Conservation (phyloP, 1,140 invertebrate genomes). For the Camponotus vicinus region DNA sequence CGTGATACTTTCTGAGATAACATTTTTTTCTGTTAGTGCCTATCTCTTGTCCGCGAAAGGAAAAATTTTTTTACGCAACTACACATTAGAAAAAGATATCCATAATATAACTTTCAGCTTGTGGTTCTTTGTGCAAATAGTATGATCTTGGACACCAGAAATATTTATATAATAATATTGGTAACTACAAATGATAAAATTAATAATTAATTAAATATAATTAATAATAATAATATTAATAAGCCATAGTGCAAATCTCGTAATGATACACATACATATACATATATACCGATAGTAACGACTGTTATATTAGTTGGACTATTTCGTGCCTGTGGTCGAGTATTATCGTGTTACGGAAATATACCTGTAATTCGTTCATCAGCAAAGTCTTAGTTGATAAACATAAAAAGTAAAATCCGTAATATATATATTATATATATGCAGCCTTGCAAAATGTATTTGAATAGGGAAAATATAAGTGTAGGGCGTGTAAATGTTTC, state of each 20-base stretch:
- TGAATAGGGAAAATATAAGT: constrained; percentile 39
- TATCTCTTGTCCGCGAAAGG: constrained; percentile 48
- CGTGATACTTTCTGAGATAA: neutral
- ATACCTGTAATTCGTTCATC: constrained; percentile 39
- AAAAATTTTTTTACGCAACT: constrained; percentile 46
- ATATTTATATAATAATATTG: constrained; percentile 40
- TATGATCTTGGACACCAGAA: constrained; percentile 39
- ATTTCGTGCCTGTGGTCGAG: constrained; percentile 76
- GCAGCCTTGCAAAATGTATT: constrained; percentile 37
- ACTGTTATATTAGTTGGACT: constrained; percentile 73
- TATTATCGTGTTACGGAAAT: constrained; percentile 56
- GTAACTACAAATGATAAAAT: constrained; percentile 49
- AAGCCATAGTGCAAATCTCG: constrained; percentile 67
- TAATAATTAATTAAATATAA: constrained; percentile 23
- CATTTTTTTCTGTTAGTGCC: constrained; percentile 51
- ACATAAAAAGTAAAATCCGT: neutral
- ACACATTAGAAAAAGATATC: constrained; percentile 9
- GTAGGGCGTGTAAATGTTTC: constrained; percentile 37
- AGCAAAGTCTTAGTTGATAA: constrained; percentile 34
- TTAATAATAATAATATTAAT: constrained; percentile 29
- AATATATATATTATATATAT: neutral
- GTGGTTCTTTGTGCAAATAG: constrained; percentile 44
- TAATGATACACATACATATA: constrained; percentile 65
- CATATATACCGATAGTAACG: constrained; percentile 64
- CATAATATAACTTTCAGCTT: constrained; percentile 38